These are phyloP conservation scores for Trissolcus brochymenae DNA, from an alignment of 2,888 invertebrate genomes.

Conservation along the genomic window DNA sequence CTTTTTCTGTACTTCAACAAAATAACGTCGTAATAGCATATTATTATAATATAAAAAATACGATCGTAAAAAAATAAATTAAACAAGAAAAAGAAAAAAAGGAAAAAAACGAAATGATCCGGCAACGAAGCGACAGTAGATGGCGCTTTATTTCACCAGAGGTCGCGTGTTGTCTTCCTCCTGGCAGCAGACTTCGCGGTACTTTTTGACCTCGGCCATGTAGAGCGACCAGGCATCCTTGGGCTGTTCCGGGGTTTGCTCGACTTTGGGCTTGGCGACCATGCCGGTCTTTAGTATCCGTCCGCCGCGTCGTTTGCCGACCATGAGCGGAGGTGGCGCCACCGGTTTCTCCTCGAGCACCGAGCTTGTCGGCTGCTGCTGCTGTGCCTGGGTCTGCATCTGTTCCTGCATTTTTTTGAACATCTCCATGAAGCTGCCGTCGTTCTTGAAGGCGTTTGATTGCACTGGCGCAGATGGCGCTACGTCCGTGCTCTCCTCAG, in stretches of 20 bases:
- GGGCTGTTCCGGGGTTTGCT: constrained; percentile 81
- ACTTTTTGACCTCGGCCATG: constrained; percentile 94
- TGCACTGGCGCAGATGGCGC: constrained; percentile 71
- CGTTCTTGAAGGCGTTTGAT: constrained; percentile 88
- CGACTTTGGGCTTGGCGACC: constrained; percentile 89
- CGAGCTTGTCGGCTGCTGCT: constrained; percentile 69
- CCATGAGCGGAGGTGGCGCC: constrained; percentile 78
- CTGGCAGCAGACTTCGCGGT: constrained; percentile 94
- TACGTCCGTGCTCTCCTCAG: constrained; percentile 62
- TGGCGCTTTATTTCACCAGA: constrained; percentile 84
- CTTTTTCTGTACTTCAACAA: too few species aligned
- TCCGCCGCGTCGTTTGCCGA: constrained; percentile 91
- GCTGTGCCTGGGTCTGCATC: constrained; percentile 47
- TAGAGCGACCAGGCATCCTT: constrained; percentile 96
- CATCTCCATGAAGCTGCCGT: constrained; percentile 93
- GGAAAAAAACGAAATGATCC: constrained; percentile 7
- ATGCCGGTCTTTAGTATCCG: constrained; percentile 92
- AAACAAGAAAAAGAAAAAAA: too few species aligned
- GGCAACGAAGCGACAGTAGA: neutral
- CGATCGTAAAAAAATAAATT: constrained; percentile 41
- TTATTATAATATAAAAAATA: neutral
- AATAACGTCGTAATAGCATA: too few species aligned
- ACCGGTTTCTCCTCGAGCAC: constrained; percentile 76
- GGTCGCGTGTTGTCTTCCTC: constrained; percentile 94
- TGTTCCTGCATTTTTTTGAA: constrained; percentile 91